phyloP scores from a whole-genome alignment of 2,888 invertebrate genomes.

The Oscheius sp. region DNA sequence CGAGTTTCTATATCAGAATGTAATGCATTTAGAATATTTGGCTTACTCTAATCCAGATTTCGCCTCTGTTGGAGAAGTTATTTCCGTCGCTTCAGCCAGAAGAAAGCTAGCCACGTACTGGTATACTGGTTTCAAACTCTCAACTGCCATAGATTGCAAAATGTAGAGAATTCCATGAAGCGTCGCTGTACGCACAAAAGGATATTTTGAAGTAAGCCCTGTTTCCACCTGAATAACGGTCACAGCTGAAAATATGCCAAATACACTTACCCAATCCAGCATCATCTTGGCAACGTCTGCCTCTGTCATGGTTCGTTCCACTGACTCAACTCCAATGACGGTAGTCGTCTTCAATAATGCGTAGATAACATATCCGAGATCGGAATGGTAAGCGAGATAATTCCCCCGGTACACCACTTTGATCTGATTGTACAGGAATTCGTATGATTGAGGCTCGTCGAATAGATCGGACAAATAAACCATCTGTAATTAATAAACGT shows the following conservation, averaged over 20 bases:
- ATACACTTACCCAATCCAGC: slow-evolving; percentile 32
- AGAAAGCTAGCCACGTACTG: slow-evolving; percentile 38
- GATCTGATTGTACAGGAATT: slow-evolving; percentile 55
- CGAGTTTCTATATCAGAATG: background rate
- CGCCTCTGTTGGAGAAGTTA: slow-evolving; percentile 16
- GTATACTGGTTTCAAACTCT: slow-evolving; percentile 40
- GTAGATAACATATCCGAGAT: slow-evolving; percentile 49
- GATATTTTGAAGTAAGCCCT: slow-evolving; percentile 42
- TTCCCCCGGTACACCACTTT: slow-evolving; percentile 42
- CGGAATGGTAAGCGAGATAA: slow-evolving; percentile 43
- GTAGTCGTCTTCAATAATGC: slow-evolving; percentile 62
- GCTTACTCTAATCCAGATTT: slow-evolving; percentile 31
- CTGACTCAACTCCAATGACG: slow-evolving; percentile 56
- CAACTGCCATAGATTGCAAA: slow-evolving; percentile 62
- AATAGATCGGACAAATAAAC: slow-evolving; percentile 67
- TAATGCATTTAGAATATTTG: background rate
- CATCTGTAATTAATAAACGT: slow-evolving; percentile 35
- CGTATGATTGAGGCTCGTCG: slow-evolving; percentile 62
- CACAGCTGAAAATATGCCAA: background rate
- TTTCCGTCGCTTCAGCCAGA: slow-evolving; percentile 23
- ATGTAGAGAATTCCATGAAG: slow-evolving; percentile 63
- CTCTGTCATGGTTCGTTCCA: slow-evolving; percentile 23
- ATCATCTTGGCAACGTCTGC: slow-evolving; percentile 37
- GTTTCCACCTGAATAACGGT: slow-evolving; percentile 37
- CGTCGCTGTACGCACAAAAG: slow-evolving; percentile 47